Base-by-base conservation (phyloP, 2,888 invertebrate species). In the Cataglyphis albicans region DNA sequence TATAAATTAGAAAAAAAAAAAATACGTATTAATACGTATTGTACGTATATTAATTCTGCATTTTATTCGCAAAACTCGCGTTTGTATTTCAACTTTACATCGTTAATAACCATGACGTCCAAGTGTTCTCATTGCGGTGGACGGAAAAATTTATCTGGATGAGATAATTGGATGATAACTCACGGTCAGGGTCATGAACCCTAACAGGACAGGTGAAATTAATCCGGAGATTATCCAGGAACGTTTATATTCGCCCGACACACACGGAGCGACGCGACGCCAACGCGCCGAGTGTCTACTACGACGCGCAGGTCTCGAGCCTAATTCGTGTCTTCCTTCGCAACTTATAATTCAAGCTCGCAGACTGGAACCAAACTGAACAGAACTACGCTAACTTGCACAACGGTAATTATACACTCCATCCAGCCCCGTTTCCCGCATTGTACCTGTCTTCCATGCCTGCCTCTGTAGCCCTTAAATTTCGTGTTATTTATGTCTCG, bases 291-390 rank as follows among this genome's bases (percentile, higher is more conserved):
- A 86, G 83, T 85, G 83, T 67, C 80, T 80, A 64, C 68, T 73
- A 63, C 70, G 68, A 78, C 57, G 76, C 67, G 59, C 70, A 64
- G 84, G 82, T 80, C 85, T 87, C 88, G 88, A 90, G 93, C 92
- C 93, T 94, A 94, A 94, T 94, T 94, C 93, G 93, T 93, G 92
- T 93, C 94, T 94, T 94, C 93, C 93, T 94, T 93, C 89, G 93
- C 92, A 94, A 94, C 93, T 94, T 94, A 94, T 94, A 94, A 94
- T 94, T 94, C 94, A 94, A 94, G 92, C 93, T 91, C 93, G 94
- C 92, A 93, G 94, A 94, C 94, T 94, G 94, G 94, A 94, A 94
- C 94, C 93, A 92, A 94, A 93, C 91, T 91, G 92, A 91, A 91
- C 92, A 92, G 91, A 91, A 92, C 92, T 92, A 92, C 90, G 92